Evolutionary conservation across 35 echinoderm and acorn worm species (phyloP).

Genomic region (Ophioderma brevispina): DNA sequence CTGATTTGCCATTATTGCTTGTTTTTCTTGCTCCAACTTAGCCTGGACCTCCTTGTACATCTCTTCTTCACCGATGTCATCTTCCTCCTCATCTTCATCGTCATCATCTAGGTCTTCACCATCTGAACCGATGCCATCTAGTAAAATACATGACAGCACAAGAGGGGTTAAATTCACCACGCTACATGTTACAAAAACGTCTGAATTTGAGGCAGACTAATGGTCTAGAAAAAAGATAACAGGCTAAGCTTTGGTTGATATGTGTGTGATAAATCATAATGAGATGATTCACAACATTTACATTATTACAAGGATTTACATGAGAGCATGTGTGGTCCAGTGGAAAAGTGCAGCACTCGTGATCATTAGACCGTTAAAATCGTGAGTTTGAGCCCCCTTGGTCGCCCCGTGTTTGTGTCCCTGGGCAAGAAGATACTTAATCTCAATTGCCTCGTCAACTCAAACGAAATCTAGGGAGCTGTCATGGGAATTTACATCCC

Average conservation of each 20-base stretch:
- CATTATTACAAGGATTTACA: too few species aligned
- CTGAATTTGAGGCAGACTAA: not conserved
- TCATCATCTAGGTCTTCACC: slow-evolving; percentile 77
- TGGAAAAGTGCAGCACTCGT: too few species aligned
- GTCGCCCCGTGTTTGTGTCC: too few species aligned
- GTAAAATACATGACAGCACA: too few species aligned
- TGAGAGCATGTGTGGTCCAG: too few species aligned
- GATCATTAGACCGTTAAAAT: too few species aligned
- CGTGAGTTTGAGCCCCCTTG: too few species aligned
- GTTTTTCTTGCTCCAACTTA: slow-evolving; percentile 83
- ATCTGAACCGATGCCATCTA: slow-evolving; percentile 23
- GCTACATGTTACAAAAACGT: not conserved
- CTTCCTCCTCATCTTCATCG: slow-evolving; percentile 69
- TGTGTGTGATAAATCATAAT: not conserved
- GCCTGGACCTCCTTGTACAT: slow-evolving; percentile 85
- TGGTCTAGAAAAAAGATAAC: not conserved
- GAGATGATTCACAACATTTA: not conserved
- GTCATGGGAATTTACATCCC: too few species aligned
- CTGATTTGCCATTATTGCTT: slow-evolving; percentile 86
- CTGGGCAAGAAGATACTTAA: too few species aligned
- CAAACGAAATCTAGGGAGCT: too few species aligned
- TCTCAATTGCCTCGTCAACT: too few species aligned
- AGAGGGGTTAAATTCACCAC: too few species aligned
- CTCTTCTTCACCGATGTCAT: slow-evolving; percentile 84
- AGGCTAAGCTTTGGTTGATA: not conserved